Conservation (phyloP, 2,797 vertebrate genomes). For the Hemitrygon akajei region DNA sequence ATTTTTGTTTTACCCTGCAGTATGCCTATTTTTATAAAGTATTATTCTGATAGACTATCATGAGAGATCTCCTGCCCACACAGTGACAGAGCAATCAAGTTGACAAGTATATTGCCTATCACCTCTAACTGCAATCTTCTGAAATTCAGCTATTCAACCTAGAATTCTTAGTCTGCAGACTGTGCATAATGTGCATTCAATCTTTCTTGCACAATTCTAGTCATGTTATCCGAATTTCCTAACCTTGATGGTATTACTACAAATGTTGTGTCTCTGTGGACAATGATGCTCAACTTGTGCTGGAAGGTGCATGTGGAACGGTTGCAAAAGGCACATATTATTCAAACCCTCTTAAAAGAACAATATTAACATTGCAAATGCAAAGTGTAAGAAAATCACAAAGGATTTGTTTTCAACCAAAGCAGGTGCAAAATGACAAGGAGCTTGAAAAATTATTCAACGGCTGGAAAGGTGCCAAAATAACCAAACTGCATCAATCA, state of each 20-base stretch:
- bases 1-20: background rate
- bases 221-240: background rate
- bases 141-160: background rate
- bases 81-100: background rate
- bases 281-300: background rate
- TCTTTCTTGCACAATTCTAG: background rate
- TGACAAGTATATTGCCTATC: background rate
- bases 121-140: background rate
- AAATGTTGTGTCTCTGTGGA: background rate
- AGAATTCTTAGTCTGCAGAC: background rate
- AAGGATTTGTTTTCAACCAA: background rate
- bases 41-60: background rate
- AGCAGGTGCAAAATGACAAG: background rate
- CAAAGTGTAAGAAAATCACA: background rate
- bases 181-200: background rate
- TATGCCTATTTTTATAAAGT: background rate
- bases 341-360: background rate
- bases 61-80: background rate
- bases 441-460: background rate
- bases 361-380: background rate
- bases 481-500: too few species aligned
- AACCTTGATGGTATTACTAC: background rate
- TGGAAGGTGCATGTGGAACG: background rate
- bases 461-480: too few species aligned
- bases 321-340: background rate